phyloP scores from a whole-genome alignment of 1,140 invertebrate genomes.

The Neodiprion pinetum region DNA sequence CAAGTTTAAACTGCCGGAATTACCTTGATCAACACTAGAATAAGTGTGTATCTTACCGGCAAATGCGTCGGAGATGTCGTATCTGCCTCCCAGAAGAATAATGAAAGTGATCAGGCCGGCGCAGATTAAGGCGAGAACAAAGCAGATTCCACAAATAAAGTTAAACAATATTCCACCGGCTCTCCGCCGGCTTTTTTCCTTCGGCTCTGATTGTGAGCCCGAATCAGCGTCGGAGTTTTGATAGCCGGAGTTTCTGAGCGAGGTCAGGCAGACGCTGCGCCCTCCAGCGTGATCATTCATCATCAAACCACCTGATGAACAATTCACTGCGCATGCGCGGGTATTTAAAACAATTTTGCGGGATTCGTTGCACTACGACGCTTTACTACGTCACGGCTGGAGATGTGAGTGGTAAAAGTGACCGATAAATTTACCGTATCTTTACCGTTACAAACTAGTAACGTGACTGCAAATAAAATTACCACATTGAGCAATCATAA shows the following conservation, averaged over 20 bases:
- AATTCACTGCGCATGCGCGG: neutral
- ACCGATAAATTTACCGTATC: too few species aligned
- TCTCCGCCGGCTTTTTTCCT: neutral
- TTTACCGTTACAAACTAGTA: too few species aligned
- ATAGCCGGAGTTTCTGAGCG: neutral
- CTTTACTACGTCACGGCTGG: too few species aligned
- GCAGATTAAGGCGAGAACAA: conserved; percentile 43
- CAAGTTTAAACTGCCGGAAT: neutral
- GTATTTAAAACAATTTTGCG: neutral
- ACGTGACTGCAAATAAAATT: too few species aligned
- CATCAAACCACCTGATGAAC: neutral
- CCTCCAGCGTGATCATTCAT: conserved; percentile 29
- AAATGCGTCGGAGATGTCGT: conserved; percentile 32
- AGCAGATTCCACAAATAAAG: conserved; percentile 45
- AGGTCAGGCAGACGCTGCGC: conserved; percentile 9
- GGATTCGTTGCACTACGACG: neutral
- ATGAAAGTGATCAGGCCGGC: conserved; percentile 43
- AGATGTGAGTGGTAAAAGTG: too few species aligned
- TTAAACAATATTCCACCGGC: conserved; percentile 12
- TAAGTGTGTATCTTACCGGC: conserved; percentile 33
- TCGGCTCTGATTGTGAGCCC: neutral
- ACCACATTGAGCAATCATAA: too few species aligned
- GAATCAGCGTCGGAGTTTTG: neutral
- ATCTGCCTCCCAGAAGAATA: conserved; percentile 41
- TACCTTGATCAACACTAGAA: neutral